Evolutionary conservation across 35 echinoderm and acorn worm species (phyloP), one percentile per base, ranked within the genome.

Genomic region (Lytechinus variegatus): DNA sequence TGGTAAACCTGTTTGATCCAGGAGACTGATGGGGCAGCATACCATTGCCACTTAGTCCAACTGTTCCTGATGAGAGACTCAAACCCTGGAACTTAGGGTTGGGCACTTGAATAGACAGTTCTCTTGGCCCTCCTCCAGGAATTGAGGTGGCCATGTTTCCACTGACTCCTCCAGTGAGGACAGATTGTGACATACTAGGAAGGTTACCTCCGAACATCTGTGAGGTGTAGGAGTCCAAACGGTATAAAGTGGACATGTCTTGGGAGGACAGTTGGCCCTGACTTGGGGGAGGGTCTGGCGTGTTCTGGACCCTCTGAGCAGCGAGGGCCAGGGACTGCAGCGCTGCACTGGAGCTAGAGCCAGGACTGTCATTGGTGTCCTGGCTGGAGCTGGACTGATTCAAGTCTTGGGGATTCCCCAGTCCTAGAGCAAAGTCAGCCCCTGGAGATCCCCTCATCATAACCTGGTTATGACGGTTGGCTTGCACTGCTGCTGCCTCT

Each of bases 251-350:
- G 8, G 96, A 90, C 28, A 95, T 58, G 19, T 95, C 96, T 61
- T 97, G 96, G 86, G 94, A 97, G 56, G 52, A 53, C 9, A 55
- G 27, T 28, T 95, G 72, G 8, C 61, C 72, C 58, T 86, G 94
- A 28, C n/a, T 54, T 19, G 13, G 53, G 29, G 92, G 9, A 19
- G 28, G 92, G n/a, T 93, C 92, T 4, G 54, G 95, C 87, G 53
- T 97, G 27, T 66, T 94, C 55, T 97, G 96, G 5, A 96, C 97
- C 66, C 98, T 89, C 60, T 97, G 96, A 10, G 98, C 98, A 51
- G 98, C 97, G 58, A 97, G 97, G 7, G 98, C 98, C 1, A 99
- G 92, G 54, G 96, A 99, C 87, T 99, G 98, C 14, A 99, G 92
- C 3, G 97, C 96, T 28, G 97, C 97, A 96, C 98, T 99, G 14